Evolutionary conservation across 2,113 vertebrate genomes (phyloP).

Genomic region (Fregata magnificens): DNA sequence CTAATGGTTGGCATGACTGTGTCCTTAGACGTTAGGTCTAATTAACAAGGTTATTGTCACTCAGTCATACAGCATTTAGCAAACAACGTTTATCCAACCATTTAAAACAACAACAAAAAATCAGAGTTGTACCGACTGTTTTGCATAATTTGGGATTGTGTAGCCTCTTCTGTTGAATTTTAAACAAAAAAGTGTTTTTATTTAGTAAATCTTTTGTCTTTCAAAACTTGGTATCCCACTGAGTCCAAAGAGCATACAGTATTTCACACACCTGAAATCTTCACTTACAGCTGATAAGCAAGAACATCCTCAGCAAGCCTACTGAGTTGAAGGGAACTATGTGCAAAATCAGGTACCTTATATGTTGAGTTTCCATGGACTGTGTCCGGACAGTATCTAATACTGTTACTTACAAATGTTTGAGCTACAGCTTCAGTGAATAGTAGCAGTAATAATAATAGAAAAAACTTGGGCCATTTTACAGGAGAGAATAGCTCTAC

Average conservation of each 20-base stretch:
- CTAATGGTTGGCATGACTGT: neutral
- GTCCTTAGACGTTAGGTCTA: neutral
- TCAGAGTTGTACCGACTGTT: neutral
- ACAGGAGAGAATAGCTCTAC: neutral
- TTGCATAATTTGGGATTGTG: neutral
- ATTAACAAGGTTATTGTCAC: neutral
- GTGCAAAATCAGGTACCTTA: neutral
- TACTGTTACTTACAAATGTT: neutral
- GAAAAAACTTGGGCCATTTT: accelerated
- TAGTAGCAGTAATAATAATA: neutral
- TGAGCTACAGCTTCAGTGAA: neutral
- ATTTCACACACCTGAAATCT: neutral
- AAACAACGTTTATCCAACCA: neutral
- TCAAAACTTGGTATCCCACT: neutral
- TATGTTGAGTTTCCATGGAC: neutral
- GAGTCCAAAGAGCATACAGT: neutral
- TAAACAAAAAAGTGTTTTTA: neutral
- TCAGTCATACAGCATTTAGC: neutral
- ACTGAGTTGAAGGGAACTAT: neutral
- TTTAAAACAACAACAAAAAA: neutral
- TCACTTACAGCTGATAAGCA: neutral
- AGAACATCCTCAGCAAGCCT: neutral
- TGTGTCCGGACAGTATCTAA: accelerated
- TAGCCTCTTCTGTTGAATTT: neutral
- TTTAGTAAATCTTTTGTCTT: neutral